Conservation (phyloP, 2,797 vertebrate genomes). For the Mormyrus proboscirostris region DNA sequence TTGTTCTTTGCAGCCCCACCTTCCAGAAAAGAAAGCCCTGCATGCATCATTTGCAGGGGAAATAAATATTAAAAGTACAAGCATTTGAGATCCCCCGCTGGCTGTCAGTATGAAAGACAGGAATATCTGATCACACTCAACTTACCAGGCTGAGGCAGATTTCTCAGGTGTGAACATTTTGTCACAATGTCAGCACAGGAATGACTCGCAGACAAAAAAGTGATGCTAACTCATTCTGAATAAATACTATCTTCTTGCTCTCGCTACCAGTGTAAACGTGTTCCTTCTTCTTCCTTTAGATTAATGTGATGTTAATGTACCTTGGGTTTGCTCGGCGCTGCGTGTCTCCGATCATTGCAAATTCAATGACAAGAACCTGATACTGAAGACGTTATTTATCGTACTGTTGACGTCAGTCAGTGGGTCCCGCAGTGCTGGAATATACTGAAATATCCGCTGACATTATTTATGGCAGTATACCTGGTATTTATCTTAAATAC, state of each 20-base stretch:
- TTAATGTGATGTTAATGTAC: background rate
- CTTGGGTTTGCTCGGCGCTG: background rate
- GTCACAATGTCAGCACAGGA: slow-evolving; percentile 23
- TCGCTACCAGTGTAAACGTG: background rate
- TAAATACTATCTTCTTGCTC: background rate
- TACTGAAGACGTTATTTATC: background rate
- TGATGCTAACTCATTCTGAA: background rate
- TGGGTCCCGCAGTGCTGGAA: background rate
- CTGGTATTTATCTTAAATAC: slow-evolving; percentile 4
- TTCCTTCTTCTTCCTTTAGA: background rate
- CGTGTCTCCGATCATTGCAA: background rate
- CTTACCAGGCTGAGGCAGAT: slow-evolving; percentile 15
- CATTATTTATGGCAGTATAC: background rate
- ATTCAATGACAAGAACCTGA: background rate
- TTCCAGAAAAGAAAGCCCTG: background rate
- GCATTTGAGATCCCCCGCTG: background rate
- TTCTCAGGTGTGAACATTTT: slow-evolving; percentile 22
- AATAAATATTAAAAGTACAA: background rate
- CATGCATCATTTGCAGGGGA: background rate
- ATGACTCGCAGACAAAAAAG: slow-evolving; percentile 24
- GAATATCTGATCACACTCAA: slow-evolving; percentile 11
- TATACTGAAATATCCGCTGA: background rate
- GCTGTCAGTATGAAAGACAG: background rate
- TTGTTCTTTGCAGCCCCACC: background rate
- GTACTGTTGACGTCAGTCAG: background rate